A percentile compares a stretch with the other conserved stretches of the same genome.
Conservation (phyloP, 2,888 invertebrate genomes). For the Xiphydria camelus region DNA sequence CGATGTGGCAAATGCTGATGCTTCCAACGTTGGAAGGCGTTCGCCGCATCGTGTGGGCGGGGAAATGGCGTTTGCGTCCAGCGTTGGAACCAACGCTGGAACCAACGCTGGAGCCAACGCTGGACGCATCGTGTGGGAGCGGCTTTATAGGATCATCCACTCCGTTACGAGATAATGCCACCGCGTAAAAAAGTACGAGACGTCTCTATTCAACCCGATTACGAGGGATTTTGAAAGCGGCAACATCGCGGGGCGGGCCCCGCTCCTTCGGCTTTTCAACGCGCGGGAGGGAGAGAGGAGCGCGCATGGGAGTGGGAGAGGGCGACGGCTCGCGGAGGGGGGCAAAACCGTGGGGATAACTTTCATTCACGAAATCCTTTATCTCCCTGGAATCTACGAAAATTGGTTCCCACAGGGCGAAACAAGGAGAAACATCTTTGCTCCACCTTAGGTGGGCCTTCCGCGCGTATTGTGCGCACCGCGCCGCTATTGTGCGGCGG, state of each 20-base stretch:
- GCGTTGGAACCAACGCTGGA: no score
- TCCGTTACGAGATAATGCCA: slow-evolving; percentile 39
- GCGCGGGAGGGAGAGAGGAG: slow-evolving; percentile 10
- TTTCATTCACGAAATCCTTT: slow-evolving; percentile 49
- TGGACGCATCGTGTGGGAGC: background rate
- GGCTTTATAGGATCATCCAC: slow-evolving; percentile 33
- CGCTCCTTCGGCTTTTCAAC: background rate
- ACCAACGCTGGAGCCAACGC: no score
- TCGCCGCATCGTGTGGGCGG: no score
- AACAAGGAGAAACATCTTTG: slow-evolving; percentile 33
- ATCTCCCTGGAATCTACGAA: slow-evolving; percentile 33
- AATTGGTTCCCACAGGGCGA: slow-evolving; percentile 45
- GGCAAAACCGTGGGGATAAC: slow-evolving; percentile 25
- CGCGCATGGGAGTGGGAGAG: slow-evolving; percentile 16
- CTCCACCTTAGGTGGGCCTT: slow-evolving; percentile 1
- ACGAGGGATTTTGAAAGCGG: slow-evolving; percentile 12
- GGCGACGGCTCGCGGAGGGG: slow-evolving; percentile 3
- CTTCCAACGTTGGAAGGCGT: no score
- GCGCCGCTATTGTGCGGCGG: no score
- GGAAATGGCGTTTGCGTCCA: no score
- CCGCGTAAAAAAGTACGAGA: slow-evolving; percentile 12
- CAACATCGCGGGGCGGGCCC: slow-evolving; percentile 3
- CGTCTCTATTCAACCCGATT: slow-evolving; percentile 15
- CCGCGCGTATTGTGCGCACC: no score
- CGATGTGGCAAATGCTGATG: no score